phyloP scores from a whole-genome alignment of 2,113 vertebrate species.

The Haplotaxodon microlepis region DNA sequence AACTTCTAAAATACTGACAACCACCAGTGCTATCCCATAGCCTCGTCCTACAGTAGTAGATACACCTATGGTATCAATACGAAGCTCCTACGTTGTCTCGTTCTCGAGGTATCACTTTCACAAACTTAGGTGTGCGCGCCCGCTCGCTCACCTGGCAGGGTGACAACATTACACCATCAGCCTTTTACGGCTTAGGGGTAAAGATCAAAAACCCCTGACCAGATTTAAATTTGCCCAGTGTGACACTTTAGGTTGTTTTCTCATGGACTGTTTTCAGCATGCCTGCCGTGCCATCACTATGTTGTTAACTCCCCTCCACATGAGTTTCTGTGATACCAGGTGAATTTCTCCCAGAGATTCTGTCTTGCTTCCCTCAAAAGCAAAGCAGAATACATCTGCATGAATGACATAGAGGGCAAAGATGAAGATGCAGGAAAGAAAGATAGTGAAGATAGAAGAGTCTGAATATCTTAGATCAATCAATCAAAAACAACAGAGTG shows the following conservation, averaged over 20 bases:
- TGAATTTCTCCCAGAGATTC: background rate
- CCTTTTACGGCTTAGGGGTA: background rate
- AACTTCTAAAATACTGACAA: background rate
- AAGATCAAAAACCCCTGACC: background rate
- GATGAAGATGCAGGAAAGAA: background rate
- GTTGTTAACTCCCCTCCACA: background rate
- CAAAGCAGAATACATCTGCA: background rate
- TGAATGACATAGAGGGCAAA: background rate
- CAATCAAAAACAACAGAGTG: background rate
- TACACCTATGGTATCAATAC: background rate
- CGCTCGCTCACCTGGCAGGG: background rate
- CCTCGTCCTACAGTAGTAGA: background rate
- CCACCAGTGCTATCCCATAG: background rate
- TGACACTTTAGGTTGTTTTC: background rate
- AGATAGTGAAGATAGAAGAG: background rate
- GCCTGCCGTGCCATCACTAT: background rate
- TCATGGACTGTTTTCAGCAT: background rate
- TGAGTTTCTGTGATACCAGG: background rate
- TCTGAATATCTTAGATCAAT: background rate
- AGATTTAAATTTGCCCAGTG: background rate
- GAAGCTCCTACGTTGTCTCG: fast-evolving
- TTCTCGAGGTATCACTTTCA: background rate
- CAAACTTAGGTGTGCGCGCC: background rate
- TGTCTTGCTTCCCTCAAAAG: background rate
- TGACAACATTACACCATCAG: background rate